Base-by-base conservation (phyloP, 2,113 vertebrate genomes). In the Apistogramma diplotaenia region DNA sequence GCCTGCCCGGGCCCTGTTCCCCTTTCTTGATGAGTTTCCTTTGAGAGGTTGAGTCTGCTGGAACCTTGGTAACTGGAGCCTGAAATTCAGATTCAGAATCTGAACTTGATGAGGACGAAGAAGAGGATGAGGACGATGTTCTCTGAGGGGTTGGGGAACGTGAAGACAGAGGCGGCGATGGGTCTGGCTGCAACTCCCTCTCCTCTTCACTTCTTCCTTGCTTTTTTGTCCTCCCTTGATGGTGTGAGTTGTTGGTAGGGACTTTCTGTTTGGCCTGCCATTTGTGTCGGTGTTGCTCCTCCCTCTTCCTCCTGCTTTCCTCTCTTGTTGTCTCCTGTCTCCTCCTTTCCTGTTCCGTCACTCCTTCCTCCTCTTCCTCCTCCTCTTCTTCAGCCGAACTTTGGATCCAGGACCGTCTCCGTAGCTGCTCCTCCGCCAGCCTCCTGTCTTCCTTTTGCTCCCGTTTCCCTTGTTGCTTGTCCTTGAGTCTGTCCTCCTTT, bases 51-150 rank as follows among this genome's bases (percentile, higher is more conserved):
- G 95, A 92, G 43, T 94, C 92, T 4, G 84, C 92, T 0, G 93
- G 93, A 0, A 91, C 94, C 90, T 96, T 97, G 88, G 95, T 82
- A 85, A 95, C 83, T 0, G 86, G 85, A 18, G 91, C 85, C 29
- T 71, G 91, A 19, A 57, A 93, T 82, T 95, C 95, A 35, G 94
- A 95, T 81, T 98, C 97, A 2, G 96, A 96, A 58, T 96, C 96
- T 0, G 96, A 96, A 73, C 94, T 94, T 0, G 96, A 96, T 58
- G 96, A 96, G 46, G 90, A 91, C 6, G 96, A 96, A 0, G 95
- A 91, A 0, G 96, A 97, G 16, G 90, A 93, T 9, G 92, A 90
- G 13, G 91, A 89, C 13, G 91, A 88, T 3, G 65, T 94, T 94
- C 76, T 82, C 13, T 75, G 85, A 19, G 91, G 91, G 87, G 87